These are phyloP conservation scores for Macrophya annulata DNA, from an alignment of 2,888 invertebrate species.

Conservation along the genomic window DNA sequence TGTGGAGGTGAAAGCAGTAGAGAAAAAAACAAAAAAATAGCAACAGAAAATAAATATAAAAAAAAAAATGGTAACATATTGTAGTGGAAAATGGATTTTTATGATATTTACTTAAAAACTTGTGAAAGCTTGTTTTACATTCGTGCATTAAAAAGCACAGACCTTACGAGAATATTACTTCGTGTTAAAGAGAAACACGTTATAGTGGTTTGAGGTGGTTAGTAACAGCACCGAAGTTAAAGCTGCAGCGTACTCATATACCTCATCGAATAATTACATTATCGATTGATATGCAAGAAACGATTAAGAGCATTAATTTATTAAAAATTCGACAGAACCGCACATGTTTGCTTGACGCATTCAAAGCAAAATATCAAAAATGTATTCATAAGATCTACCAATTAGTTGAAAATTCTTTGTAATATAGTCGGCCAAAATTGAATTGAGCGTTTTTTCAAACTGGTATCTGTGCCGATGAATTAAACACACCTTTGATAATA, in stretches of 20 bases:
- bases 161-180: constrained; percentile 8
- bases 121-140: constrained; percentile 36
- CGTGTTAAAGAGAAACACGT: not conserved
- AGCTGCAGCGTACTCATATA: not conserved
- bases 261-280: not conserved
- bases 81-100: constrained; percentile 38
- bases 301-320: not conserved
- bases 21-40: constrained; percentile 64
- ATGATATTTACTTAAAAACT: constrained; percentile 43
- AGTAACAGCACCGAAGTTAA: not conserved
- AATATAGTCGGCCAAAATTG: not conserved
- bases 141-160: constrained; percentile 20
- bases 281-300: not conserved
- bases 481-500: not conserved
- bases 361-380: not conserved
- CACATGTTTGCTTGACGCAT: not conserved
- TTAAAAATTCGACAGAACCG: not conserved
- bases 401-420: not conserved
- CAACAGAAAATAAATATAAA: constrained; percentile 67
- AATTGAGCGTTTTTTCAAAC: not conserved
- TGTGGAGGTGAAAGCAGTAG: constrained; percentile 13
- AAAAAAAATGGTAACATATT: constrained; percentile 59
- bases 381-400: not conserved
- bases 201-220: not conserved
- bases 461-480: not conserved